Conservation (phyloP, 2,888 invertebrate genomes). For the Ametastegia equiseti region DNA sequence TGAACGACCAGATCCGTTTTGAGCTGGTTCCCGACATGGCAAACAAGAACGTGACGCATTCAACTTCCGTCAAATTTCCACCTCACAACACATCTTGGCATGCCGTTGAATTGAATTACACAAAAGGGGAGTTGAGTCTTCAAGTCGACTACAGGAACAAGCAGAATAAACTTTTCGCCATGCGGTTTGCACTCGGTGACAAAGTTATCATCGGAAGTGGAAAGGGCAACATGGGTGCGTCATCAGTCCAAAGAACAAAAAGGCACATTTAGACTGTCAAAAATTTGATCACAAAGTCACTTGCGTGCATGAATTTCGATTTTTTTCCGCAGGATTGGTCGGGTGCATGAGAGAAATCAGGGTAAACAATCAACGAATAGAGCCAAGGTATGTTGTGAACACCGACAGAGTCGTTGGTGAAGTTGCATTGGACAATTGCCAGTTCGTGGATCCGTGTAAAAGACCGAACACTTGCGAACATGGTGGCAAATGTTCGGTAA, state of each 20-base stretch:
- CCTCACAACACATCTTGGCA: conserved; percentile 89
- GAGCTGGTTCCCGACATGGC: conserved; percentile 86
- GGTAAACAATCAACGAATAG: conserved; percentile 89
- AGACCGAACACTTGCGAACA: conserved; percentile 95
- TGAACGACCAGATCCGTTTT: conserved; percentile 91
- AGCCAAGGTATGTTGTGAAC: conserved; percentile 89
- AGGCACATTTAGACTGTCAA: background rate
- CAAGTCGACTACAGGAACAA: conserved; percentile 87
- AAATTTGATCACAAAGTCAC: too few species aligned
- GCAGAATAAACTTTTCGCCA: conserved; percentile 82
- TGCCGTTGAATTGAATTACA: conserved; percentile 87
- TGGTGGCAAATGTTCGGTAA: conserved; percentile 92
- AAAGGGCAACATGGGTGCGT: conserved; percentile 78
- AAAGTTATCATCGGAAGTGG: conserved; percentile 90
- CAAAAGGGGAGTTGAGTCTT: conserved; percentile 85
- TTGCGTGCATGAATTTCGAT: too few species aligned
- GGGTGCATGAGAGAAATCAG: conserved; percentile 95
- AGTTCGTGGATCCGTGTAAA: conserved; percentile 92
- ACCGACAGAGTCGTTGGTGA: conserved; percentile 91
- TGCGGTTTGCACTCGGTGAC: conserved; percentile 84
- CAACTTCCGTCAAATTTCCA: conserved; percentile 90
- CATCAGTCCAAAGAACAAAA: background rate
- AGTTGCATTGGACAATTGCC: conserved; percentile 93
- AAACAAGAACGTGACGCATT: conserved; percentile 87
- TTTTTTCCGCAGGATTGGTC: conserved; percentile 82